phyloP scores from a whole-genome alignment of 2,113 vertebrate genomes.

The Corythornis vintsioides region DNA sequence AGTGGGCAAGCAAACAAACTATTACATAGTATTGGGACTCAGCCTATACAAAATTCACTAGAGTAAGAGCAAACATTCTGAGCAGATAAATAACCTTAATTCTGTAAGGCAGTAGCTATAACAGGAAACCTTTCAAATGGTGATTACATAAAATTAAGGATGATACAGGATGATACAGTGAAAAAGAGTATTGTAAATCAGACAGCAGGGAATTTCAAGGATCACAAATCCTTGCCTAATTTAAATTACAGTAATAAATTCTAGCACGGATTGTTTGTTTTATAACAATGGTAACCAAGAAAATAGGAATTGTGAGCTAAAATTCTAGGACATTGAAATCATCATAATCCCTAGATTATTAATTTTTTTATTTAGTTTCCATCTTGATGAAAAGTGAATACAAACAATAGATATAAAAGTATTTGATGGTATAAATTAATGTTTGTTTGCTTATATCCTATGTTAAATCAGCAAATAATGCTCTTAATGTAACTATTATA shows the following conservation, averaged over 20 bases:
- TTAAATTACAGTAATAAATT: neutral
- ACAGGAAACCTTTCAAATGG: constrained; percentile 30
- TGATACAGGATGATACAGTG: constrained; percentile 16
- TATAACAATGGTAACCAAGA: constrained; percentile 12
- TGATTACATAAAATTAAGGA: neutral
- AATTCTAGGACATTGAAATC: constrained; percentile 14
- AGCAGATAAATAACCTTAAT: neutral
- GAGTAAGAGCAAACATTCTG: neutral
- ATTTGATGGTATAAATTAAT: neutral
- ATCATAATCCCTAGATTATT: neutral
- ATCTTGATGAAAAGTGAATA: neutral
- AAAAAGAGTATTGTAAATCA: constrained; percentile 34
- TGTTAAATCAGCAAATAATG: neutral
- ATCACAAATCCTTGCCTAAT: neutral
- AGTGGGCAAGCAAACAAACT: neutral
- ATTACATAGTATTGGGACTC: neutral
- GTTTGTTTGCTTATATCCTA: neutral
- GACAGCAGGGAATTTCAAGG: constrained; percentile 5
- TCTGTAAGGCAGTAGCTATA: neutral
- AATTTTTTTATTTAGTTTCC: neutral
- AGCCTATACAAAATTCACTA: neutral
- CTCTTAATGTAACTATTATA: neutral
- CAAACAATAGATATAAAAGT: neutral
- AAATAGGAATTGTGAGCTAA: neutral
- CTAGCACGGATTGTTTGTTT: neutral